Conservation (phyloP, 2,797 vertebrate genomes). For the Chloroceryle inda region DNA sequence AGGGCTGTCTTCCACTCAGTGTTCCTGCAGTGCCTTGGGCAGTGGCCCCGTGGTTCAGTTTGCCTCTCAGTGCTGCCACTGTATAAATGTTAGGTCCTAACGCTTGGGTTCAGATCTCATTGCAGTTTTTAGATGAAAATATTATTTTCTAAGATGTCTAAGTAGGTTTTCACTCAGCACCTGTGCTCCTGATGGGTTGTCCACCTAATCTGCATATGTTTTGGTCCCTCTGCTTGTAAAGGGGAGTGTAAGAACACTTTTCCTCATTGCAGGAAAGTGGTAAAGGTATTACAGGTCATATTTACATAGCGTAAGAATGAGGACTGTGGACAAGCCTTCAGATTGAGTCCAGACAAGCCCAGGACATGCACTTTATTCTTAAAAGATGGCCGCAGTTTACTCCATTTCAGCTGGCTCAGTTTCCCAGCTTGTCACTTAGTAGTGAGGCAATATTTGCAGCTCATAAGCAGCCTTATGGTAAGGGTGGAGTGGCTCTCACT, state of each 20-base stretch:
- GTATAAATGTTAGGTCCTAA: neutral
- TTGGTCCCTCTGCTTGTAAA: neutral
- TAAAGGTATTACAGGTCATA: neutral
- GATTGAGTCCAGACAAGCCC: neutral
- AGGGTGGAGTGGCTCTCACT: neutral
- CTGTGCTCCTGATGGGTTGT: neutral
- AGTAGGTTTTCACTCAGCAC: neutral
- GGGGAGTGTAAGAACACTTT: neutral
- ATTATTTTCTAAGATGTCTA: neutral
- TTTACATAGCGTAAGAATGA: neutral
- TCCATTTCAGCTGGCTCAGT: neutral
- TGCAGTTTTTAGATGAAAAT: neutral
- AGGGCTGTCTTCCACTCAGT: neutral
- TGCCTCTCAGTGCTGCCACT: neutral
- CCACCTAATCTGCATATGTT: neutral
- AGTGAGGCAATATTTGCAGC: slow-evolving; percentile 6
- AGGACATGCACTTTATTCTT: neutral
- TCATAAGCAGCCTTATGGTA: neutral
- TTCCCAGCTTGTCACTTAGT: neutral
- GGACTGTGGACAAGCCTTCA: neutral
- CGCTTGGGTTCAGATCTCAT: neutral
- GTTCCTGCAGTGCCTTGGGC: neutral
- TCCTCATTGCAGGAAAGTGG: neutral
- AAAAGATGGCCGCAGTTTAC: neutral
- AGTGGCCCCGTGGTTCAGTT: neutral